Conservation (phyloP, 2,888 invertebrate species). For the Podotricha telesiphe region DNA sequence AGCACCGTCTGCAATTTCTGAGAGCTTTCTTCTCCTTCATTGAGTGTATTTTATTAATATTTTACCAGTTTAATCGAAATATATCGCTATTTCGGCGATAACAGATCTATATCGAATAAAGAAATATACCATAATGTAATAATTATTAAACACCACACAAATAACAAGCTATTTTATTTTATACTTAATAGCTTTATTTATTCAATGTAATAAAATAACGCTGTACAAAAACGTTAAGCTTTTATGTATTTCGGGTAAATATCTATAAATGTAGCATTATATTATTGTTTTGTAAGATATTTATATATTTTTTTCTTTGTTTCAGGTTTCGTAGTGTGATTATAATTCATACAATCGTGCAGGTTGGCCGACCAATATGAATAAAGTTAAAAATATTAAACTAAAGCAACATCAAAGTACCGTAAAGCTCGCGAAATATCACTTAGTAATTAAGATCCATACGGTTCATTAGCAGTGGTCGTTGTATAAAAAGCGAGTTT, state of each 20-base stretch:
- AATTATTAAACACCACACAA: conserved; percentile 4
- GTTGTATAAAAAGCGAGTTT: conserved; percentile 78
- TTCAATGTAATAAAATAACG: conserved; percentile 4
- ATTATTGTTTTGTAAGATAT: conserved; percentile 14
- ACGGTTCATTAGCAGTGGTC: conserved; percentile 73
- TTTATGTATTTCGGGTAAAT: conserved; percentile 10
- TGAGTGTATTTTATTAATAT: conserved; percentile 37
- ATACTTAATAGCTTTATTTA: conserved; percentile 15
- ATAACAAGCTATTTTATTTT: neutral
- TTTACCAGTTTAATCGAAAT: conserved; percentile 40
- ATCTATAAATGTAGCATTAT: neutral
- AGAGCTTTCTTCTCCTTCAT: conserved; percentile 37
- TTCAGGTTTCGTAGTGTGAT: conserved; percentile 37
- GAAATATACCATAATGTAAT: conserved; percentile 14
- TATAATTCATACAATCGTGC: conserved; percentile 19
- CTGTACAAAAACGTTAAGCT: conserved; percentile 2
- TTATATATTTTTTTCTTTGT: conserved; percentile 28
- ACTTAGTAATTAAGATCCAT: conserved; percentile 72
- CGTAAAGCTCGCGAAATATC: conserved; percentile 48
- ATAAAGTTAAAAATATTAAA: conserved; percentile 42
- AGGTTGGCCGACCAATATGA: conserved; percentile 41
- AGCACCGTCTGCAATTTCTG: conserved; percentile 40
- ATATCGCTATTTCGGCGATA: conserved; percentile 8
- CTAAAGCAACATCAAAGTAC: conserved; percentile 62
- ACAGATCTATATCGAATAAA: conserved; percentile 1